phyloP scores from a whole-genome alignment of 2,797 vertebrate genomes.

The Hyperoplus immaculatus region DNA sequence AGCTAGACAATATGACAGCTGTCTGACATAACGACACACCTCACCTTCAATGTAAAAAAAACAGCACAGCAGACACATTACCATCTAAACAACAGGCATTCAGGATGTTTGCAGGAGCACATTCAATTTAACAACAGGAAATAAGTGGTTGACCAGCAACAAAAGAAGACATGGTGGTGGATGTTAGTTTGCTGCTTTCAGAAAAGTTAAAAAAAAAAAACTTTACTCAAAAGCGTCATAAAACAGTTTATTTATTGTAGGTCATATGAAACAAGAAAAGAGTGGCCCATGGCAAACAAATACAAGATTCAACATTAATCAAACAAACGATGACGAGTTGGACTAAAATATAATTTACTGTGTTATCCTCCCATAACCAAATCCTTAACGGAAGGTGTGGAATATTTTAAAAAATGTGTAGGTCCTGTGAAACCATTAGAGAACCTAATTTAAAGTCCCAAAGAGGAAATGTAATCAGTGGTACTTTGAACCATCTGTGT shows the following conservation, averaged over 20 bases:
- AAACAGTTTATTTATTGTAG: conserved; percentile 17
- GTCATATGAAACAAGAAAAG: not conserved
- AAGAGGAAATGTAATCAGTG: not conserved
- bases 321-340: not conserved
- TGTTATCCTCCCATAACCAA: not conserved
- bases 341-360: conserved; percentile 14
- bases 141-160: not conserved
- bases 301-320: not conserved
- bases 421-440: not conserved
- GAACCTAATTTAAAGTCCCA: not conserved
- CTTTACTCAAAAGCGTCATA: conserved; percentile 21
- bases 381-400: not conserved
- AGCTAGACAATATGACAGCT: conserved; percentile 53
- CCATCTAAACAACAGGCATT: conserved; percentile 45
- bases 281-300: not conserved
- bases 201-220: not conserved
- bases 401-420: not conserved
- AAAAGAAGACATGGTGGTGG: not conserved
- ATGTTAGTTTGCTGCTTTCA: conserved; percentile 21
- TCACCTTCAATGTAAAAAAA: conserved; percentile 57
- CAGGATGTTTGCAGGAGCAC: conserved; percentile 14
- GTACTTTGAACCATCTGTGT: not conserved
- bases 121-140: conserved; percentile 11
- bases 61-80: conserved; percentile 55
- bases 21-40: conserved; percentile 45